phyloP scores from a whole-genome alignment of 92 coral and sea anemone species.

The Palythoa heliodiscus region DNA sequence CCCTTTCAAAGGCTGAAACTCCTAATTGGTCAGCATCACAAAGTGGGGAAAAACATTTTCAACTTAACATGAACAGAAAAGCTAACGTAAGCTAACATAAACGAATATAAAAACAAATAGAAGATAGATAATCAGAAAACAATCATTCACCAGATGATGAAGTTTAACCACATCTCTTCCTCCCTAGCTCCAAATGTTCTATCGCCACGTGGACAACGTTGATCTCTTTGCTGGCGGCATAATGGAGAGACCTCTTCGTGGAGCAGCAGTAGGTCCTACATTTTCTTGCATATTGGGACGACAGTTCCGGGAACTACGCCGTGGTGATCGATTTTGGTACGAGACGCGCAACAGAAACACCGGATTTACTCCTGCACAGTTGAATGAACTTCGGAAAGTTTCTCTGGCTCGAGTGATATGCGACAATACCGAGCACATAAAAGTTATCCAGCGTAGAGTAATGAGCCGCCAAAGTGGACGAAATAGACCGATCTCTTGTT shows the following conservation, averaged over 20 bases:
- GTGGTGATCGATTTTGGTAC: constrained; percentile 39
- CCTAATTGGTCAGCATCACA: no score
- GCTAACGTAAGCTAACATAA: no score
- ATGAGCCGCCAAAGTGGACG: not conserved
- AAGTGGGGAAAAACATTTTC: no score
- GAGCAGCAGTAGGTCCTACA: constrained; percentile 12
- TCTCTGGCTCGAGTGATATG: no score
- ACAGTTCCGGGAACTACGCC: constrained; percentile 19
- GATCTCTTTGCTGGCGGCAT: constrained; percentile 25
- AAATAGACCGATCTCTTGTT: not conserved
- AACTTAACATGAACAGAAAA: no score
- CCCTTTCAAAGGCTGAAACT: no score
- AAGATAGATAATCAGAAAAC: no score
- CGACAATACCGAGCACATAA: not conserved
- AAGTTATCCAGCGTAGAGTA: not conserved
- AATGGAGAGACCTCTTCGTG: constrained; percentile 1
- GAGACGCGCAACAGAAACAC: not conserved
- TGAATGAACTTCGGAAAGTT: no score
- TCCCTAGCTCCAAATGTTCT: not conserved
- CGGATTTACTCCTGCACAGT: not conserved
- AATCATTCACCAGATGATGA: not conserved
- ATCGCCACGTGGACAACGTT: constrained; percentile 36
- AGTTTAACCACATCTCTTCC: not conserved
- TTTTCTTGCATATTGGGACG: constrained; percentile 7
- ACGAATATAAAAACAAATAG: no score